Evolutionary conservation across 2,113 vertebrate species (phyloP), one percentile per base, ranked within the genome.

Genomic region (Formicarius rufipectus): DNA sequence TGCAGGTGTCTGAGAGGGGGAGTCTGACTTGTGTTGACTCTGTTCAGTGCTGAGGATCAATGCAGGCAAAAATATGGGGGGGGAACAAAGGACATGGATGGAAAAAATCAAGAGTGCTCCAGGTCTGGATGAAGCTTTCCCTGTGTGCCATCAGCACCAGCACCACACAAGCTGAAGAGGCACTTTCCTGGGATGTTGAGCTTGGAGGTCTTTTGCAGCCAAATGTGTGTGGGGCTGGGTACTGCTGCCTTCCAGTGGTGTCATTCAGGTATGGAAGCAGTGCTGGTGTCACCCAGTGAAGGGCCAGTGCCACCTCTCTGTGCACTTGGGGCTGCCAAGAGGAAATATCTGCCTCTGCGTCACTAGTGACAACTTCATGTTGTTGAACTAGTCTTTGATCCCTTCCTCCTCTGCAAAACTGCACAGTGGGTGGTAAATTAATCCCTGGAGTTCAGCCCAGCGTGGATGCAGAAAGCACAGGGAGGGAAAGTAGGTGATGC

Each of bases 371-470:
- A 88, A 74, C 73, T 90, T 88, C 27, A 4, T 82, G 49, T 39
- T 67, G 64, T 49, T 74, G 71, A 93, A 84, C 12, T 33, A 45
- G 33, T n/a, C 79, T 95, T 92, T 96, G 95, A 95, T 93, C 81
- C 79, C 87, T 87, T 89, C 68, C 82, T 95, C 55, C 86, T 80
- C 67, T 72, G 79, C 91, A 89, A 83, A 95, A 84, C 79, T 87
- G 49, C 20, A 0, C 68, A 58, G 81, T 93, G 81, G 91, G 89
- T 81, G 89, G 92, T 68, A 77, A 86, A 91, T 90, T 86, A 93
- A 93, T 79, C 92, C 84, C 95, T 89, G 94, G 92, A 97, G 89
- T 71, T 91, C 69, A 90, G 91, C 81, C 73, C 68, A 78, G 90
- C 64, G 50, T 1, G 33, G 75, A 78, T 88, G 52, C 52, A 84